Evolutionary conservation across 2,888 invertebrate species (phyloP).

Genomic region (Ellobium chinense): DNA sequence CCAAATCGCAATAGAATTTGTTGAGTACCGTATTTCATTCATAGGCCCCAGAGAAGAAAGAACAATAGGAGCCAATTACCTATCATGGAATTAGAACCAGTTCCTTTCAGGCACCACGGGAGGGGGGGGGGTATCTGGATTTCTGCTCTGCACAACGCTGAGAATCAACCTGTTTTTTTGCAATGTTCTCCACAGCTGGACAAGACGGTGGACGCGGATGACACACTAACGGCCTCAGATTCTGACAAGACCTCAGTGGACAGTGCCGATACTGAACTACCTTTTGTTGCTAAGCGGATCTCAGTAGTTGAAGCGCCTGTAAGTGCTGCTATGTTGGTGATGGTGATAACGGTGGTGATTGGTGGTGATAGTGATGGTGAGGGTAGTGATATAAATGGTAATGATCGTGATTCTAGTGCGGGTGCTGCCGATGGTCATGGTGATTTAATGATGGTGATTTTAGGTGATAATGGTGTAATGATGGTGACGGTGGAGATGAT

Average conservation of each 20-base stretch:
- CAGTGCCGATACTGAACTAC: slow-evolving; percentile 34
- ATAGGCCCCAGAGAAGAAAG: no score
- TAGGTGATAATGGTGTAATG: background rate
- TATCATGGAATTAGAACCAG: no score
- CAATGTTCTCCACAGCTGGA: slow-evolving; percentile 16
- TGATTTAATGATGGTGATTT: background rate
- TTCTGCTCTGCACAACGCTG: no score
- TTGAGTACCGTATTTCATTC: no score
- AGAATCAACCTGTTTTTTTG: no score
- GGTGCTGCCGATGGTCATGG: background rate
- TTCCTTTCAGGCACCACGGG: no score
- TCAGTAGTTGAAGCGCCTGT: slow-evolving; percentile 40
- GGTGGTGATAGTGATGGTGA: background rate
- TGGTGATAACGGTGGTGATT: background rate
- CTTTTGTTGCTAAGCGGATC: slow-evolving; percentile 40
- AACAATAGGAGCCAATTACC: no score
- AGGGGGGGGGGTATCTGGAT: no score
- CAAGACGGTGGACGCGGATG: slow-evolving; percentile 1
- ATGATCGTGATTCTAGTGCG: no score
- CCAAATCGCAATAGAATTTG: no score
- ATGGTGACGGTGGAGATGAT: no score
- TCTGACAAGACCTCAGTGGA: slow-evolving; percentile 47
- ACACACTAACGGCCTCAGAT: slow-evolving; percentile 19
- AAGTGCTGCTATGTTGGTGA: background rate
- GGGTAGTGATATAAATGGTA: no score